Evolutionary conservation across 2,797 vertebrate species (phyloP).

Genomic region (Peromyscus nudipes): DNA sequence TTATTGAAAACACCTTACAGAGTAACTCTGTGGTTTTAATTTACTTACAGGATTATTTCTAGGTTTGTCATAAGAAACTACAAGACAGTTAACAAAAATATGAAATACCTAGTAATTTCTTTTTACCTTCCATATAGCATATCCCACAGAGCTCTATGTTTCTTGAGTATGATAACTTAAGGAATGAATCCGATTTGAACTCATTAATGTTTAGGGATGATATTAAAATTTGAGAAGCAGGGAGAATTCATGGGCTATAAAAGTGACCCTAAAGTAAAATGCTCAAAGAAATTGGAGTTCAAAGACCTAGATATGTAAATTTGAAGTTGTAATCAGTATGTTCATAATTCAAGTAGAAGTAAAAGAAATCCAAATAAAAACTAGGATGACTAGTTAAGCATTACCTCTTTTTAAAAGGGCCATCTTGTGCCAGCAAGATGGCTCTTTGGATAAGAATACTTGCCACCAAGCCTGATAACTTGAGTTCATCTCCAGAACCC

Average conservation of each 20-base stretch:
- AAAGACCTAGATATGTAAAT: neutral
- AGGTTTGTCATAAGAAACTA: slow-evolving; percentile 88
- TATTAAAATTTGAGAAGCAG: neutral
- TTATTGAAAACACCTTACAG: slow-evolving; percentile 94
- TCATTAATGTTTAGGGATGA: neutral
- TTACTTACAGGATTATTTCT: slow-evolving; percentile 87
- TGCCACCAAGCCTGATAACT: neutral
- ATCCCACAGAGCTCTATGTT: neutral
- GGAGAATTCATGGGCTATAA: neutral
- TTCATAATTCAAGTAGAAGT: neutral
- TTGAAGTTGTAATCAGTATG: neutral
- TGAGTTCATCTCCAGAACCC: neutral
- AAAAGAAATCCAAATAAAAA: neutral
- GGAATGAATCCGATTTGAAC: slow-evolving; percentile 50
- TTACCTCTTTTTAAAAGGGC: neutral
- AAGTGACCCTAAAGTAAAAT: neutral
- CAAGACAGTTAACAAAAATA: slow-evolving; percentile 86
- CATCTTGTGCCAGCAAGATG: neutral
- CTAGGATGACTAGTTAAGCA: neutral
- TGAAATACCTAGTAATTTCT: slow-evolving; percentile 16
- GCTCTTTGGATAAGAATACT: neutral
- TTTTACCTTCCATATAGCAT: neutral
- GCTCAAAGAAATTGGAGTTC: neutral
- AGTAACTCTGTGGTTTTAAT: slow-evolving; percentile 89
- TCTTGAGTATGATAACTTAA: neutral